Conservation (phyloP, 2,113 vertebrate genomes). For the Chrysemys picta region DNA sequence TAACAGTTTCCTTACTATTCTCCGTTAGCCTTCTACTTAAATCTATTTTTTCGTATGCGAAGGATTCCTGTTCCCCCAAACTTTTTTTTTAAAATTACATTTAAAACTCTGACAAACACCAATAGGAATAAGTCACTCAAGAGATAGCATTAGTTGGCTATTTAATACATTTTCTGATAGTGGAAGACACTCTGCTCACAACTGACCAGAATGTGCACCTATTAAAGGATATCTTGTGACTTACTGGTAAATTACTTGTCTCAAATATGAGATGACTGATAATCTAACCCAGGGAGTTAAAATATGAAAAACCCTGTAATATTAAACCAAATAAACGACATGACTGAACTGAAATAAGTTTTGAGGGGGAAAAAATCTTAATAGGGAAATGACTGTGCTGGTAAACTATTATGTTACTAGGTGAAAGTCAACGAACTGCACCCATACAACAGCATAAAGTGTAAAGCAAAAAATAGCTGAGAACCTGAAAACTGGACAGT, state of each 20-base stretch:
- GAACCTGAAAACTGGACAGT: background rate
- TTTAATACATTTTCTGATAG: no score
- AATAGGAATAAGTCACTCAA: no score
- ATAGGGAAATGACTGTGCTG: background rate
- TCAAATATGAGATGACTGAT: background rate
- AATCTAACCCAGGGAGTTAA: background rate
- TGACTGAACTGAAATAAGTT: background rate
- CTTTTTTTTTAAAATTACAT: no score
- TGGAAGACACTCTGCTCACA: no score
- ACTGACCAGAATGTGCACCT: background rate
- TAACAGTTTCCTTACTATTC: no score
- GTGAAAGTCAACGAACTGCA: background rate
- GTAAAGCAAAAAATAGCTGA: background rate
- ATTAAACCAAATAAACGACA: background rate
- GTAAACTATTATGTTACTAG: background rate
- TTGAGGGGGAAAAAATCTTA: background rate
- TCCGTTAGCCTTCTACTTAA: no score
- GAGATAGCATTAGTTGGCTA: no score
- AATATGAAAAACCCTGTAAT: background rate
- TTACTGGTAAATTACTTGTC: background rate
- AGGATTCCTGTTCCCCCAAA: no score
- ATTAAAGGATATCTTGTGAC: background rate
- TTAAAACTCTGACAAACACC: no score
- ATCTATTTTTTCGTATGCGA: no score
- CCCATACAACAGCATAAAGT: no score